Conservation (phyloP, 2,888 invertebrate species). For the Drosophila ochracea region DNA sequence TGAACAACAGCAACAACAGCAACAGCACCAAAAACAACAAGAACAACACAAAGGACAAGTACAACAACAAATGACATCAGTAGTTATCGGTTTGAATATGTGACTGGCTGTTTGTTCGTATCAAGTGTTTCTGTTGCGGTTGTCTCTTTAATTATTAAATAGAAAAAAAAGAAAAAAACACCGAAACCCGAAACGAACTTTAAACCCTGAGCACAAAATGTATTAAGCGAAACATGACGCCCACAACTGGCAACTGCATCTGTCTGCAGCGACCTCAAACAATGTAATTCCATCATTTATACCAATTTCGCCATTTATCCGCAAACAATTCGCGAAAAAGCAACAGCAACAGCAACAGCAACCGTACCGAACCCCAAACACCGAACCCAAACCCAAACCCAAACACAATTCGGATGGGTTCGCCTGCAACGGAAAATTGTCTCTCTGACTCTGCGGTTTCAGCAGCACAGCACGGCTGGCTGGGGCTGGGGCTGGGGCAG, state of each 20-base stretch:
- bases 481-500: neutral
- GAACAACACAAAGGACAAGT: neutral
- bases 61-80: slow-evolving; percentile 17
- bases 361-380: slow-evolving; percentile 21
- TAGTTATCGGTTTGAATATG: slow-evolving; percentile 27
- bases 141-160: slow-evolving; percentile 46
- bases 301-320: slow-evolving; percentile 80
- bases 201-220: slow-evolving; percentile 33
- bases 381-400: slow-evolving; percentile 15
- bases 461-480: slow-evolving; percentile 27
- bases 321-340: slow-evolving; percentile 75
- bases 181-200: slow-evolving; percentile 14
- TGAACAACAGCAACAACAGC: neutral
- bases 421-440: slow-evolving; percentile 48
- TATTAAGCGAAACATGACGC: slow-evolving; percentile 48
- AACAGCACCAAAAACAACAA: too few relatives aligned
- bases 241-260: slow-evolving; percentile 31
- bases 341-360: slow-evolving; percentile 35
- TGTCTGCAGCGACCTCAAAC: slow-evolving; percentile 68
- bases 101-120: slow-evolving; percentile 5
- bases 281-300: slow-evolving; percentile 82
- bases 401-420: slow-evolving; percentile 16
- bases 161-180: neutral
- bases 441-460: slow-evolving; percentile 52
- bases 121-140: slow-evolving; percentile 39